Conservation (phyloP, 1,140 invertebrate genomes). For the Nasonia giraulti region DNA sequence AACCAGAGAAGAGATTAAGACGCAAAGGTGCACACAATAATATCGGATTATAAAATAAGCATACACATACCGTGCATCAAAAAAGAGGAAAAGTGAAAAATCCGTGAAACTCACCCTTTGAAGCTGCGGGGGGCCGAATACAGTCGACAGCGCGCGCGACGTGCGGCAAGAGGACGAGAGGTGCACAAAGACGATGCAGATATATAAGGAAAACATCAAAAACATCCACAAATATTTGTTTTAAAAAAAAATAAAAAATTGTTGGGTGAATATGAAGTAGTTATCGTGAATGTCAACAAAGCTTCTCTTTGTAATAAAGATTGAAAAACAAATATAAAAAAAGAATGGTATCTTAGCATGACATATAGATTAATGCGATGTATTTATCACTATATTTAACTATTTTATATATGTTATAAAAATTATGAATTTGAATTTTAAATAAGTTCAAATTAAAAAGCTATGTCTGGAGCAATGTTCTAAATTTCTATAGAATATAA, state of each 20-base stretch:
- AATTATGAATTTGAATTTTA: too few relatives aligned
- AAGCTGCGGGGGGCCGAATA: slow-evolving; percentile 64
- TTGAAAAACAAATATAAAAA: not conserved
- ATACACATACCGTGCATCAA: not conserved
- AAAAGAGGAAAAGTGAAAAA: slow-evolving; percentile 53
- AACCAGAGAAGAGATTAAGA: not conserved
- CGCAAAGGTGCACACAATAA: not conserved
- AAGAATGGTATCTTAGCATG: not conserved
- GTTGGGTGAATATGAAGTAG: not conserved
- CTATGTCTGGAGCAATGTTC: not conserved
- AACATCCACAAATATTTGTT: slow-evolving; percentile 70
- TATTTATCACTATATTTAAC: slow-evolving; percentile 53
- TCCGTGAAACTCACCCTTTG: slow-evolving; percentile 70
- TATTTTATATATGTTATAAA: not conserved
- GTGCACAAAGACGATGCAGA: slow-evolving; percentile 72
- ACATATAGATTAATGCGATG: not conserved
- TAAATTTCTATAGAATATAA: not conserved
- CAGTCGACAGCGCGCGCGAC: slow-evolving; percentile 62
- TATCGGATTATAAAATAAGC: not conserved
- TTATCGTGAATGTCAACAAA: not conserved
- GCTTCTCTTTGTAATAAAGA: not conserved
- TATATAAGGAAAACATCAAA: slow-evolving; percentile 70
- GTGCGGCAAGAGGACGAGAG: slow-evolving; percentile 66
- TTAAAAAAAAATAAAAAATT: slow-evolving; percentile 12
- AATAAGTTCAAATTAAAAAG: not conserved